Evolutionary conservation across 2,113 vertebrate genomes (phyloP).

Genomic region (Thomomys bottae): DNA sequence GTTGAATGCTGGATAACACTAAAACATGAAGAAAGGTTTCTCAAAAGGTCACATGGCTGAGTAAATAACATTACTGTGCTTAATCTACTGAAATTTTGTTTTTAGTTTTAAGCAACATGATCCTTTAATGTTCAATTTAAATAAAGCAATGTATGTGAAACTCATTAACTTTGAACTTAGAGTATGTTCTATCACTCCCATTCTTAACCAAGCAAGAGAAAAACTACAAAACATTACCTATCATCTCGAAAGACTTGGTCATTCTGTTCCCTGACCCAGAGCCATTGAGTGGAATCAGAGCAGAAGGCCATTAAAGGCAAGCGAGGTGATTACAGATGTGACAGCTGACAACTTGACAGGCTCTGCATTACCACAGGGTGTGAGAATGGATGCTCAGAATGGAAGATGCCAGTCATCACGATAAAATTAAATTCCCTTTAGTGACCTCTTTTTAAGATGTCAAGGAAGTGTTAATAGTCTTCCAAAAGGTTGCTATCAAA

Average conservation of each 20-base stretch:
- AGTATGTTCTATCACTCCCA: neutral
- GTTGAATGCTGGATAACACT: neutral
- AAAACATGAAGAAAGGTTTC: neutral
- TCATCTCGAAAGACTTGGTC: conserved; percentile 51
- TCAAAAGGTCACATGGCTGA: neutral
- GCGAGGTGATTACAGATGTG: neutral
- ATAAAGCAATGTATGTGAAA: conserved; percentile 34
- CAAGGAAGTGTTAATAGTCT: conserved; percentile 36
- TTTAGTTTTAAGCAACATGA: neutral
- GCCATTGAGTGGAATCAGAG: neutral
- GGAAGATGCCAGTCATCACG: neutral
- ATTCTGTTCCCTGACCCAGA: conserved; percentile 14
- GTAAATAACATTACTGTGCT: neutral
- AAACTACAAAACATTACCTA: conserved; percentile 11
- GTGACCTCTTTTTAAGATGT: conserved; percentile 31
- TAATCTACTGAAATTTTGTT: neutral
- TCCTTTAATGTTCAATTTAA: neutral
- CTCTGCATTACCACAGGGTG: neutral
- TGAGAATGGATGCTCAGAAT: conserved; percentile 31
- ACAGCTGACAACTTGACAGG: conserved; percentile 34
- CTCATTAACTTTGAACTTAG: neutral
- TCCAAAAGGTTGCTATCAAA: conserved; percentile 59
- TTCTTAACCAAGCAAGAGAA: neutral
- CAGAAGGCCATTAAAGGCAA: conserved; percentile 1
- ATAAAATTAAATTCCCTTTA: conserved; percentile 22